phyloP scores from a whole-genome alignment of 1,140 invertebrate genomes.

The Batillaria attramentaria region DNA sequence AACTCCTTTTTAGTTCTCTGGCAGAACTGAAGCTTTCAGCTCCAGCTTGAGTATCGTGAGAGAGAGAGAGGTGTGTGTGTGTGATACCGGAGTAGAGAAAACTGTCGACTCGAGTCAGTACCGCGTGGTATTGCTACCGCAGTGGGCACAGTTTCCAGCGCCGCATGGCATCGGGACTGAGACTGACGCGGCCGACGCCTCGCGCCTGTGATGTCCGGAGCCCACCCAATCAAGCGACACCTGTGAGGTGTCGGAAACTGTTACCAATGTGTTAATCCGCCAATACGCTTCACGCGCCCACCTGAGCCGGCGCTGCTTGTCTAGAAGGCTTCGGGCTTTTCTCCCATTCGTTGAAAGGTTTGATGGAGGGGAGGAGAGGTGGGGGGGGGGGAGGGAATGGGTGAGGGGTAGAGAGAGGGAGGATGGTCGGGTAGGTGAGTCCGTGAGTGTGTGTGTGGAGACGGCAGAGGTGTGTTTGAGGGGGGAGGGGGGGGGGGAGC shows the following conservation, averaged over 20 bases:
- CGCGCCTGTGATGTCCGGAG: not conserved
- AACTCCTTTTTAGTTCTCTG: too few relatives aligned
- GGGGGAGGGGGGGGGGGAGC: not conserved
- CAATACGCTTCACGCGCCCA: not conserved
- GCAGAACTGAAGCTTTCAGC: too few relatives aligned
- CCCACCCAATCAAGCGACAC: not conserved
- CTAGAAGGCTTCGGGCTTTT: too few relatives aligned
- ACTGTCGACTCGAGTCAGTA: too few relatives aligned
- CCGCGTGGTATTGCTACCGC: too few relatives aligned
- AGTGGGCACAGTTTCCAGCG: too few relatives aligned
- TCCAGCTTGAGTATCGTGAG: too few relatives aligned
- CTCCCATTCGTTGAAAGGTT: not conserved
- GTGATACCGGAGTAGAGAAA: too few relatives aligned
- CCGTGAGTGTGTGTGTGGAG: not conserved
- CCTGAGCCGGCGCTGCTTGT: not conserved
- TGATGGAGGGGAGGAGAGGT: not conserved
- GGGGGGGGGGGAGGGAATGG: slow-evolving; percentile 1
- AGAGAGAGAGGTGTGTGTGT: too few relatives aligned
- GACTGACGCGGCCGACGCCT: too few relatives aligned
- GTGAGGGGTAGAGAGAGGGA: not conserved
- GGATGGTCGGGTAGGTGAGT: not conserved
- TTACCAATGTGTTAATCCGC: not conserved
- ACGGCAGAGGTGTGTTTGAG: not conserved
- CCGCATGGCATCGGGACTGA: too few relatives aligned
- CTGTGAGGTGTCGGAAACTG: slow-evolving; percentile 26